Base-by-base conservation (phyloP, 2,113 vertebrate species). In the Caranx melampygus region DNA sequence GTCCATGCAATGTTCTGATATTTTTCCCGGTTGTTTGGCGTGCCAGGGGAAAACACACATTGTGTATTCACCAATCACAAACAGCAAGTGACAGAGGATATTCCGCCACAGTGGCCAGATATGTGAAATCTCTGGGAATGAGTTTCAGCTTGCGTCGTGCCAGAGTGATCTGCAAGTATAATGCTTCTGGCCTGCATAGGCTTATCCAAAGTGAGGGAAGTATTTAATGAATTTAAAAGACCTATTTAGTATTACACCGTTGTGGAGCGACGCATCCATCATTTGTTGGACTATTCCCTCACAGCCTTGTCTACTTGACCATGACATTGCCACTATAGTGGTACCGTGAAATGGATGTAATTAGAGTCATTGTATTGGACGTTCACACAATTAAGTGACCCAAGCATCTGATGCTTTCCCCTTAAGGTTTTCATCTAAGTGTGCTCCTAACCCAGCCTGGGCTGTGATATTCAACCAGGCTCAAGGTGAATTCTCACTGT, bases 221-320 rank as follows among this genome's bases (percentile, higher is more conserved):
- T 79, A 72, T 85, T 88, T 83, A 90, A 86, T 92, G 72, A 89
- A 89, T 92, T 90, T 88, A 82, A 92, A 91, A 81, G n/a, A 73
- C 71, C 77, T 71, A 72, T 86, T 83, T 86, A 82, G 69, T 80
- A 61, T 83, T 60, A 75, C 52, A 72, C 49, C 67, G 71, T 83
- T 85, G 60, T 75, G 77, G 65, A 84, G 66, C 49, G 68, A 82
- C 63, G 75, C 77, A 84, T 92, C 83, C 82, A 85, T 90, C 89
- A 90, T 85, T 64, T 69, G 73, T 77, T 79, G 33, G 45, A 71
- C 52, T 68, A 66, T 82, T 89, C 78, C 75, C 69, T 61, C 20
- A n/a, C 58, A 40, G 52, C 59, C 68, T 75, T 79, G 67, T 80
- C 72, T 74, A 55, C 68, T 49, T 83, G 60, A 78, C 82, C 68